These are phyloP conservation scores for Agriopis leucophaearia DNA, from an alignment of 2,888 invertebrate genomes.

Conservation along the genomic window DNA sequence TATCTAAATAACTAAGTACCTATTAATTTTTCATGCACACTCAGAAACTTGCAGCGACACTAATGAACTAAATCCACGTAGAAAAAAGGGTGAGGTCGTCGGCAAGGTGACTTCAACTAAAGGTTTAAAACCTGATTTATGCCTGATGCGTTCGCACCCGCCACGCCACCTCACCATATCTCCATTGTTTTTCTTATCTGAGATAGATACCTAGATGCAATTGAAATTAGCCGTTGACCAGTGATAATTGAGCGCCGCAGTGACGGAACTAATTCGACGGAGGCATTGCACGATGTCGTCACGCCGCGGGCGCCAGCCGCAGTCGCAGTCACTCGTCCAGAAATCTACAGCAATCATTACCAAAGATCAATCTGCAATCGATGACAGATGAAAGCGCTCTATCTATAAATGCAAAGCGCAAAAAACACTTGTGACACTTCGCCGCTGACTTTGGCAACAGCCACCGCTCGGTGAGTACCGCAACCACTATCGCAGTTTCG, in stretches of 20 bases:
- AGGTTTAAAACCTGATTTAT: too few relatives aligned
- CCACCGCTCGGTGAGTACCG: conserved; percentile 47
- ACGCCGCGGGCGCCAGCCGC: conserved; percentile 46
- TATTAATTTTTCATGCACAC: too few relatives aligned
- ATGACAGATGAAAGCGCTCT: conserved; percentile 77
- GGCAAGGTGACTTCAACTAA: neutral
- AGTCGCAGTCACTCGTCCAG: conserved; percentile 79
- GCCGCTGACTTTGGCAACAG: conserved; percentile 63
- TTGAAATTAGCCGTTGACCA: conserved; percentile 17
- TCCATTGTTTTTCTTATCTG: too few relatives aligned
- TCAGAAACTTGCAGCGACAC: too few relatives aligned
- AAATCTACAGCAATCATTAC: conserved; percentile 82
- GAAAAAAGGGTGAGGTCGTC: too few relatives aligned
- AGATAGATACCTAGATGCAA: conserved; percentile 1
- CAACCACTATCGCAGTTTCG: neutral
- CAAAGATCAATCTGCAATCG: conserved; percentile 80
- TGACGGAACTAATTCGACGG: conserved; percentile 78
- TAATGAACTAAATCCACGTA: too few relatives aligned
- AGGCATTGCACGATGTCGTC: conserved; percentile 78
- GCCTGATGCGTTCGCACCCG: too few relatives aligned
- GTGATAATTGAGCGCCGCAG: conserved; percentile 30
- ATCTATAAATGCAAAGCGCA: conserved; percentile 82
- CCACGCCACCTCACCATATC: too few relatives aligned
- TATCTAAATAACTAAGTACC: too few relatives aligned
- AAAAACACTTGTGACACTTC: conserved; percentile 74